phyloP scores from a whole-genome alignment of 2,113 vertebrate species.

The Eurypyga helias region DNA sequence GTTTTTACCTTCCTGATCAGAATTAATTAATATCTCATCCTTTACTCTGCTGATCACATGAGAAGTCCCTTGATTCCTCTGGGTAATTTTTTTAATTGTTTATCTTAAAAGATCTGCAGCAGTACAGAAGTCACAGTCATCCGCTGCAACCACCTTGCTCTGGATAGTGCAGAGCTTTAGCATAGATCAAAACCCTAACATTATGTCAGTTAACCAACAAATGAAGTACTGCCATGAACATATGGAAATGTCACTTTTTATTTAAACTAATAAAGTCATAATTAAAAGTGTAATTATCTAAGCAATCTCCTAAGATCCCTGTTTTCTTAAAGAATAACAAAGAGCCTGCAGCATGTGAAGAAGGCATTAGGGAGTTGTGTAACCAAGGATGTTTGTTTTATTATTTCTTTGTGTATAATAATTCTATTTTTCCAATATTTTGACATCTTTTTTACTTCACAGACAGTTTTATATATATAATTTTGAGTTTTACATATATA shows the following conservation, averaged over 20 bases:
- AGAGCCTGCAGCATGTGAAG: not conserved
- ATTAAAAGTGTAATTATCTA: conserved; percentile 33
- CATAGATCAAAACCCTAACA: not conserved
- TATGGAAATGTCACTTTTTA: not conserved
- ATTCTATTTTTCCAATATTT: conserved; percentile 1
- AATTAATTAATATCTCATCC: not conserved
- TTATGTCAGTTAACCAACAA: not conserved
- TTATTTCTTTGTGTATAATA: not conserved
- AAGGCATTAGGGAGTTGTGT: not conserved
- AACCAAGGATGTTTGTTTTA: not conserved
- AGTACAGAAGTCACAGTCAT: not conserved
- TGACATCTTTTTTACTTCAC: not conserved
- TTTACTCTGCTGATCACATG: not conserved
- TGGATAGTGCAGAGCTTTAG: not conserved
- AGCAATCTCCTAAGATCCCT: not conserved
- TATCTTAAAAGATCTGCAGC: not conserved
- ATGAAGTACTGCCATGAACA: not conserved
- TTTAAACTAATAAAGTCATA: conserved; percentile 23
- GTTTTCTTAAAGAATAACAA: not conserved
- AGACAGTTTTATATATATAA: not conserved
- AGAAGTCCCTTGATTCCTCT: not conserved
- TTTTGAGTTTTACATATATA: not conserved
- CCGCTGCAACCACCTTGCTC: not conserved
- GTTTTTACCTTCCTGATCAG: not conserved
- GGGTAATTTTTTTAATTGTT: not conserved